phyloP scores from a whole-genome alignment of 2,113 vertebrate species.

The Nibea albiflora region DNA sequence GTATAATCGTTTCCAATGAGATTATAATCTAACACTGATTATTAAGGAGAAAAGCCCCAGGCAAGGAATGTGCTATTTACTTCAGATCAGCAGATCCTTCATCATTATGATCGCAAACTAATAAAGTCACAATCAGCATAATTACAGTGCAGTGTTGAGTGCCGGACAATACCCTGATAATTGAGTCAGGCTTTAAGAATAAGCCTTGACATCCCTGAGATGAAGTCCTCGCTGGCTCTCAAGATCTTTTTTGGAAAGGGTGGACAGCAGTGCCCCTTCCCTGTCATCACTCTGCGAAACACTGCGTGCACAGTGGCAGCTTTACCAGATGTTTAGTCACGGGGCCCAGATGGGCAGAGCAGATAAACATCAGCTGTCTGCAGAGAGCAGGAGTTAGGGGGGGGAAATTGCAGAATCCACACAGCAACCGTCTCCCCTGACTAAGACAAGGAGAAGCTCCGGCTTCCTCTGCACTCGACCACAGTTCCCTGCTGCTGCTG shows the following conservation, averaged over 20 bases:
- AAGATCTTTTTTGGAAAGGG: constrained; percentile 38
- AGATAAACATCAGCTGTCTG: constrained; percentile 77
- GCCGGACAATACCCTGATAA: constrained; percentile 31
- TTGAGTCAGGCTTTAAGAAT: constrained; percentile 30
- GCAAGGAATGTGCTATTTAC: constrained; percentile 16
- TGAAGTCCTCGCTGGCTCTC: constrained; percentile 48
- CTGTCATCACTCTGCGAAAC: constrained; percentile 62
- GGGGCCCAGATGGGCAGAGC: constrained; percentile 74
- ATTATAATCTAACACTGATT: constrained; percentile 25
- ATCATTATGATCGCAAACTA: constrained; percentile 53
- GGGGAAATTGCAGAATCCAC: constrained; percentile 54
- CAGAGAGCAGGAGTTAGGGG: constrained; percentile 42
- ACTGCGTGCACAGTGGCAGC: constrained; percentile 61
- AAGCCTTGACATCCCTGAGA: constrained; percentile 34
- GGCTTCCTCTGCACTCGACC: constrained; percentile 46
- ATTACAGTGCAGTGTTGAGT: constrained; percentile 37
- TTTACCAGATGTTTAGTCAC: constrained; percentile 76
- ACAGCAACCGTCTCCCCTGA: constrained; percentile 35
- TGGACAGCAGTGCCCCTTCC: constrained; percentile 52
- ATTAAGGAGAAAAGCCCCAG: constrained; percentile 32
- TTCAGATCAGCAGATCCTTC: constrained; percentile 33
- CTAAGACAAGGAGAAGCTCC: constrained; percentile 47
- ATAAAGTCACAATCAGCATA: constrained; percentile 52
- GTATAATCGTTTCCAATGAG: constrained; percentile 18
- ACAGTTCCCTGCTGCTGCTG: constrained; percentile 8